A percentile compares a stretch with the other conserved stretches of the same genome.
Evolutionary conservation across 2,797 vertebrate genomes (phyloP).

Genomic region (Chloroceryle amazona): DNA sequence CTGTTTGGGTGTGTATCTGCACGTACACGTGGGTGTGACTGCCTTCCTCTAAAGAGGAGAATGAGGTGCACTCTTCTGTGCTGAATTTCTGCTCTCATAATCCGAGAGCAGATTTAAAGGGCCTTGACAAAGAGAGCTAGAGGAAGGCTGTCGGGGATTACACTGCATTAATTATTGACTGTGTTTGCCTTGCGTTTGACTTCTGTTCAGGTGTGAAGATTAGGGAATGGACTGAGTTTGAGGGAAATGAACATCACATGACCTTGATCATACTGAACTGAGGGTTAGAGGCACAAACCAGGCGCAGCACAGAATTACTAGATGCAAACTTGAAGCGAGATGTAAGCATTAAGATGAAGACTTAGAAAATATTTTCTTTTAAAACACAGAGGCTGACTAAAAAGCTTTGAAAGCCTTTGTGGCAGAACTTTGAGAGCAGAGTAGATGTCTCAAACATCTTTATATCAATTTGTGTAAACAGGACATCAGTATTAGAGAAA

Average conservation of each 20-base stretch:
- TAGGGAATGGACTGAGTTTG: background rate
- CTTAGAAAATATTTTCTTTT: background rate
- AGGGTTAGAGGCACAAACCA: background rate
- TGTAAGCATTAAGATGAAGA: background rate
- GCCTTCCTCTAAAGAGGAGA: background rate
- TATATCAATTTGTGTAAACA: background rate
- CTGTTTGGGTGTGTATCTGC: background rate
- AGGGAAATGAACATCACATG: background rate
- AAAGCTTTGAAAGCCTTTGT: background rate
- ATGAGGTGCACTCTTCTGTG: background rate
- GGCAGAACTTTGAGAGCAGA: background rate
- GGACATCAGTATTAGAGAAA: background rate
- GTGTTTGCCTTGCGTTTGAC: background rate
- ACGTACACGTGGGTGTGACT: background rate
- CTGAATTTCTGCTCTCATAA: background rate
- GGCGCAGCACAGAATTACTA: background rate
- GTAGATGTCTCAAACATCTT: background rate
- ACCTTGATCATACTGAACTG: background rate
- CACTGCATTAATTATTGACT: background rate
- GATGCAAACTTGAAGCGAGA: background rate
- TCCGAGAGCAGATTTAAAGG: background rate
- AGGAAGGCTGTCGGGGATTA: background rate
- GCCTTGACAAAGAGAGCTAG: background rate
- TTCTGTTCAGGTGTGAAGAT: background rate
- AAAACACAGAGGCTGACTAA: background rate